Evolutionary conservation across 2,113 vertebrate genomes (phyloP).

Genomic region (human (Homo sapiens)): DNA sequence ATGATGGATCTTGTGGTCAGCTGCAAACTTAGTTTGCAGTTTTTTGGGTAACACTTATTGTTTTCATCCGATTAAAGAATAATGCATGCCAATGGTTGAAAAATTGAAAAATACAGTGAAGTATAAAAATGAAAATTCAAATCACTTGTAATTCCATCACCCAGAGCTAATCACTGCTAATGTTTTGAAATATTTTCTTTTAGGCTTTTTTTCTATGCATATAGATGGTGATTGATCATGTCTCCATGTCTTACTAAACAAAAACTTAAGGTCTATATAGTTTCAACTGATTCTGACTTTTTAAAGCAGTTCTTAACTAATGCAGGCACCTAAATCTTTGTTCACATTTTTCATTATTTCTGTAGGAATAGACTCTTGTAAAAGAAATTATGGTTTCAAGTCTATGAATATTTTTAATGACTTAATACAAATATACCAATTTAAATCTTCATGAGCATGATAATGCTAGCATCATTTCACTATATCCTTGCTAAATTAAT

Average conservation of each 20-base stretch:
- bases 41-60: slow-evolving; percentile 70
- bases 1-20: slow-evolving; percentile 69
- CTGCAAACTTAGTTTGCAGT: slow-evolving; percentile 68
- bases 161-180: neutral
- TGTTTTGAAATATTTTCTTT: slow-evolving; percentile 43
- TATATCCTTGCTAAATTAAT: neutral
- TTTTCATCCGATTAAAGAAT: slow-evolving; percentile 73
- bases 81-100: slow-evolving; percentile 62
- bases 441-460: neutral
- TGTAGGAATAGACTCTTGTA: neutral
- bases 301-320: neutral
- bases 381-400: neutral
- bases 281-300: slow-evolving; percentile 27
- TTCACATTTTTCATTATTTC: neutral
- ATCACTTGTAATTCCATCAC: slow-evolving; percentile 42
- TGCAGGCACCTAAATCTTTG: neutral
- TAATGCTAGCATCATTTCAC: neutral
- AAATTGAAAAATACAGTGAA: slow-evolving; percentile 46
- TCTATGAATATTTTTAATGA: neutral
- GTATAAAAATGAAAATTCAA: slow-evolving; percentile 53
- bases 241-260: neutral
- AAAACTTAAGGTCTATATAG: neutral
- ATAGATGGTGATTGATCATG: neutral
- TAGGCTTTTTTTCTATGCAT: neutral
- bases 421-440: neutral